Evolutionary conservation across 2,888 invertebrate species (phyloP).

Genomic region (Apamea crenata): DNA sequence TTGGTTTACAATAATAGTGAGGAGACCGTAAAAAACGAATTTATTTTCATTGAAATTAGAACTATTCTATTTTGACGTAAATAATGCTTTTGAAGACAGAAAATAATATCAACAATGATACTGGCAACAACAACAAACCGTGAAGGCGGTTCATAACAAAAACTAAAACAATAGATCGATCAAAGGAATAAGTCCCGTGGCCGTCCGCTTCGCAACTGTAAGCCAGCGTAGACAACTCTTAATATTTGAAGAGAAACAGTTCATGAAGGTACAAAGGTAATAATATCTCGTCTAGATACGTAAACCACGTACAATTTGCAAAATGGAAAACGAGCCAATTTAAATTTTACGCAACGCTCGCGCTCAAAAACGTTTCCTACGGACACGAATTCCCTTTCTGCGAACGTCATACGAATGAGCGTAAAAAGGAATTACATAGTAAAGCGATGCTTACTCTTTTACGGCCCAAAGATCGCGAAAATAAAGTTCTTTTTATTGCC

Average conservation of each 20-base stretch:
- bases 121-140: constrained; percentile 25
- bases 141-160: constrained; percentile 34
- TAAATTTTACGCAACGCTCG: constrained; percentile 75
- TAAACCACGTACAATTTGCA: constrained; percentile 63
- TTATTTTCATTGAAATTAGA: background rate
- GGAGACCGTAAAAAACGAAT: background rate
- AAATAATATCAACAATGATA: constrained; percentile 10
- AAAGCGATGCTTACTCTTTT: constrained; percentile 84
- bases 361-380: constrained; percentile 64
- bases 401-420: constrained; percentile 75
- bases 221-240: constrained; percentile 44
- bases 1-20: constrained; percentile 1
- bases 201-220: constrained; percentile 32
- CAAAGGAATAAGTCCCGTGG: constrained; percentile 41
- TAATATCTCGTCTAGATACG: constrained; percentile 57
- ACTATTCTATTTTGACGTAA: background rate
- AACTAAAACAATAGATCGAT: constrained; percentile 48
- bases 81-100: constrained; percentile 9
- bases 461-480: constrained; percentile 82
- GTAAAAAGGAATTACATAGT: constrained; percentile 83
- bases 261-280: constrained; percentile 37
- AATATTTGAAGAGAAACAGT: constrained; percentile 48
- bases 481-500: constrained; percentile 86
- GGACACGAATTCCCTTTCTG: constrained; percentile 75
- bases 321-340: constrained; percentile 75